phyloP scores from a whole-genome alignment of 2,888 invertebrate species.

The Lymantria dispar region DNA sequence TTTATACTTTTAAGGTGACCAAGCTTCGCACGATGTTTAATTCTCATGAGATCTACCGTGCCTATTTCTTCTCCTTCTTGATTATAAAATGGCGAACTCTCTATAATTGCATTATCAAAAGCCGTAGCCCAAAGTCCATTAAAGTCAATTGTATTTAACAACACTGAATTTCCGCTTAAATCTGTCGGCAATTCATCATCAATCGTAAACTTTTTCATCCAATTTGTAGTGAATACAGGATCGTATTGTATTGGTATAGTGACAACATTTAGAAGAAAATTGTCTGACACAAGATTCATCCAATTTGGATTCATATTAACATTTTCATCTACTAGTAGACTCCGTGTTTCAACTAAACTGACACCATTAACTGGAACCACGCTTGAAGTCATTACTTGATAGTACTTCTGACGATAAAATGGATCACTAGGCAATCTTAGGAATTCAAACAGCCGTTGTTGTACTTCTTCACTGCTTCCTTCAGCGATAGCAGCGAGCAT shows the following conservation, averaged over 20 bases:
- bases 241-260: slow-evolving; percentile 17
- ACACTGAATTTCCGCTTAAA: slow-evolving; percentile 23
- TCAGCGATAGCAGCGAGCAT: slow-evolving; percentile 29
- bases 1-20: slow-evolving; percentile 11
- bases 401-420: slow-evolving; percentile 25
- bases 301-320: slow-evolving; percentile 17
- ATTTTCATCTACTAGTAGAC: slow-evolving; percentile 21
- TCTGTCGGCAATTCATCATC: slow-evolving; percentile 4
- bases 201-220: slow-evolving; percentile 11
- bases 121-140: slow-evolving; percentile 5
- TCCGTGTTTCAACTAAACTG: slow-evolving; percentile 14
- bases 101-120: slow-evolving; percentile 12
- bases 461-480: slow-evolving; percentile 21
- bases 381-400: slow-evolving; percentile 19
- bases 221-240: slow-evolving; percentile 9
- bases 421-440: slow-evolving; percentile 23
- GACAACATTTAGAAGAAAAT: slow-evolving; percentile 13
- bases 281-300: slow-evolving; percentile 14
- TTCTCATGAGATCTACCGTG: slow-evolving; percentile 19
- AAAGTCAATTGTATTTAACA: slow-evolving; percentile 19
- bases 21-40: slow-evolving; percentile 12
- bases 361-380: slow-evolving; percentile 18
- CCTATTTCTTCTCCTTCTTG: slow-evolving; percentile 13
- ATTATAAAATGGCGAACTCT: slow-evolving; percentile 14
- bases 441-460: slow-evolving; percentile 19